phyloP scores from a whole-genome alignment of 1,140 invertebrate genomes.

The Harpegnathos saltator region DNA sequence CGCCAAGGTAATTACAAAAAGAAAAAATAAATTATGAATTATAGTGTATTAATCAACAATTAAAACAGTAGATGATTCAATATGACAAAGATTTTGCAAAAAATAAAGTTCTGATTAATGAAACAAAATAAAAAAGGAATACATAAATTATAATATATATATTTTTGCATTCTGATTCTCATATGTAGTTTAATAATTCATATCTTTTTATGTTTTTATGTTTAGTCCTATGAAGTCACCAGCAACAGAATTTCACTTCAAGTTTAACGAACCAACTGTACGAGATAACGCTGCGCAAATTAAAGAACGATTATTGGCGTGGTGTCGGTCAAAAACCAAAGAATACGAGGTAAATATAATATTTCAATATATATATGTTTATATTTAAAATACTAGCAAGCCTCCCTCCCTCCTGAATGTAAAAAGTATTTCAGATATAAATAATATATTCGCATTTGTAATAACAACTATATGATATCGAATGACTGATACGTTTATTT shows the following conservation, averaged over 20 bases:
- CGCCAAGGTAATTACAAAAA: constrained; percentile 89
- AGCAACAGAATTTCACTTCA: constrained; percentile 89
- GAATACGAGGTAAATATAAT: constrained; percentile 94
- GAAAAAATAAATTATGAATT: not conserved
- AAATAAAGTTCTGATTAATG: not conserved
- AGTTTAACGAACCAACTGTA: constrained; percentile 94
- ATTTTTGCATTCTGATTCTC: not conserved
- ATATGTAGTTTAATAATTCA: not conserved
- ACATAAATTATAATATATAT: not conserved
- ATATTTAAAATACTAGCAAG: not conserved
- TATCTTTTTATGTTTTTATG: constrained; percentile 28
- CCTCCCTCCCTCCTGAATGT: not conserved
- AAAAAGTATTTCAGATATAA: too few species aligned
- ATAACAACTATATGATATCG: not conserved
- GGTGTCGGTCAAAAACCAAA: constrained; percentile 98
- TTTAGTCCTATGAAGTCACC: constrained; percentile 82
- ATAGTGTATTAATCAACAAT: not conserved
- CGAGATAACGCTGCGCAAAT: constrained; percentile 95
- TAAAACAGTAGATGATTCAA: not conserved
- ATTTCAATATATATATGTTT: not conserved
- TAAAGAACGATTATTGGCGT: constrained; percentile 97
- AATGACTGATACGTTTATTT: constrained; percentile 6
- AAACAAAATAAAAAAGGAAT: not conserved
- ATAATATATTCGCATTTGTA: not conserved
- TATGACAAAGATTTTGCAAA: not conserved